These are phyloP conservation scores for Argynnis bischoffii DNA, from an alignment of 2,888 invertebrate genomes.

Conservation along the genomic window DNA sequence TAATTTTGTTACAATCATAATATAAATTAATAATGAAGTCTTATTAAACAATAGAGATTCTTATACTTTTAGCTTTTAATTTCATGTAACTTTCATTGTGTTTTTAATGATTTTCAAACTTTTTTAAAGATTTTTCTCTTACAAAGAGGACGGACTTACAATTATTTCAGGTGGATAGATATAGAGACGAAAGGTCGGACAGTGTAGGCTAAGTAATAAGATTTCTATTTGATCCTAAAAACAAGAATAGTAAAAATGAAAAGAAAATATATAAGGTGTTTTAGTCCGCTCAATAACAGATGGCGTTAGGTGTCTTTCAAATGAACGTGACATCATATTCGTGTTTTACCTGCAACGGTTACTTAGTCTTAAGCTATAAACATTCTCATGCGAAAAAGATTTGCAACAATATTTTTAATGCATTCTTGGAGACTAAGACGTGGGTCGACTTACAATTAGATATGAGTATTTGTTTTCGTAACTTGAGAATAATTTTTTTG, in stretches of 20 bases:
- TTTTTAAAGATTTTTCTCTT: background rate
- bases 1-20: no score
- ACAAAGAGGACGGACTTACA: no score
- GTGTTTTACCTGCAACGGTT: conserved; percentile 53
- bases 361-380: conserved; percentile 53
- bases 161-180: no score
- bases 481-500: conserved; percentile 48
- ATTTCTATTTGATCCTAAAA: no score
- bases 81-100: no score
- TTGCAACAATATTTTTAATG: conserved; percentile 65
- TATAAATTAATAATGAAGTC: no score
- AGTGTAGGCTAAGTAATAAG: no score
- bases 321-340: conserved; percentile 51
- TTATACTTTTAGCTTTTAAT: no score
- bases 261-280: background rate
- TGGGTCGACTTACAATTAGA: conserved; percentile 69
- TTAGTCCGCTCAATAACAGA: conserved; percentile 58
- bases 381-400: conserved; percentile 64
- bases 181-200: no score
- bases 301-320: conserved; percentile 49
- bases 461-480: conserved; percentile 51
- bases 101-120: background rate
- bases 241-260: no score
- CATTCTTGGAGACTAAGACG: conserved; percentile 65
- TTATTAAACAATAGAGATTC: no score